phyloP scores from a whole-genome alignment of 2,797 vertebrate species.

The Lophotriccus pileatus region DNA sequence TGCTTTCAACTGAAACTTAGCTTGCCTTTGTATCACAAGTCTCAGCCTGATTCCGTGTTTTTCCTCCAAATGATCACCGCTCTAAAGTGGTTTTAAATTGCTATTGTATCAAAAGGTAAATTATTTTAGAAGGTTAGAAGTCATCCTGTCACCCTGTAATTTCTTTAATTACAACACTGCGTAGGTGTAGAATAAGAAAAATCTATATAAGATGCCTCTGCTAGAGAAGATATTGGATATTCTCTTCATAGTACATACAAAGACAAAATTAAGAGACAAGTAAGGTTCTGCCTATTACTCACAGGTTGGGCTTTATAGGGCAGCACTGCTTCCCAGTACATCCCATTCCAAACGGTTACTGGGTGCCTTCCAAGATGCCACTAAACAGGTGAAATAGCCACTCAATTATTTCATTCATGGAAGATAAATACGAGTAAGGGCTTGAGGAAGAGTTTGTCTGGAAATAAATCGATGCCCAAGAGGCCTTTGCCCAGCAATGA shows the following conservation, averaged over 20 bases:
- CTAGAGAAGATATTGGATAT: not conserved
- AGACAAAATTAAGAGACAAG: not conserved
- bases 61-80: not conserved
- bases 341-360: not conserved
- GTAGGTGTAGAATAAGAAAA: not conserved
- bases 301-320: not conserved
- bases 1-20: not conserved
- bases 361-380: not conserved
- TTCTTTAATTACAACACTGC: not conserved
- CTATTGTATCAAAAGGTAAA: not conserved
- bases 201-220: not conserved
- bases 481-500: not conserved
- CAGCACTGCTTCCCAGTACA: not conserved
- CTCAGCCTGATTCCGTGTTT: not conserved
- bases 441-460: not conserved
- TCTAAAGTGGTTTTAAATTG: slow-evolving; percentile 3
- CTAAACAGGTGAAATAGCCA: not conserved
- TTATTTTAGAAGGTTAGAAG: slow-evolving; percentile 11
- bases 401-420: not conserved
- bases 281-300: not conserved
- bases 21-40: not conserved
- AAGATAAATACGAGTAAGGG: not conserved
- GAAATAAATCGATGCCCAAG: not conserved
- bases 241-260: not conserved
- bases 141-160: not conserved